Evolutionary conservation across 2,113 vertebrate species (phyloP).

Genomic region (Elgaria multicarinata): DNA sequence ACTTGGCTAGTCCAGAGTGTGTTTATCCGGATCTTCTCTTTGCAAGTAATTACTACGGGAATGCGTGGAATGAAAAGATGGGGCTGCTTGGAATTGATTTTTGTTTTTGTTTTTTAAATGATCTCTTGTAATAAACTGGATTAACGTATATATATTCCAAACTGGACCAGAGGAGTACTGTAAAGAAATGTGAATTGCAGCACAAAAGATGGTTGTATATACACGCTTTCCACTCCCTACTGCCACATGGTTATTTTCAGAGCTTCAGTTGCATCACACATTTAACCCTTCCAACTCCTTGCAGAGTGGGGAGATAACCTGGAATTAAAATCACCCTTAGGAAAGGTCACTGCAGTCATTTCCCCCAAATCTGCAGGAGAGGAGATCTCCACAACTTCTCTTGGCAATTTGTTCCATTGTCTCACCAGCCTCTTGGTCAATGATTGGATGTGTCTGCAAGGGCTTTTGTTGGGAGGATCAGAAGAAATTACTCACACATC

Average conservation of each 20-base stretch:
- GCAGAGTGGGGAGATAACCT: not conserved
- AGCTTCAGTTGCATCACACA: not conserved
- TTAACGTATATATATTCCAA: accelerated
- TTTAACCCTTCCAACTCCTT: not conserved
- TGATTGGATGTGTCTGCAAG: accelerated
- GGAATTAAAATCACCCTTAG: not conserved
- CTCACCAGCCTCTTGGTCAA: not conserved
- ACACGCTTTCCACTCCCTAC: not conserved
- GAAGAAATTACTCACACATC: too few species aligned
- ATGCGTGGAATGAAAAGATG: not conserved
- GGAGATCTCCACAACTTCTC: not conserved
- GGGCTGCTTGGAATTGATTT: not conserved
- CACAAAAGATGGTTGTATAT: not conserved
- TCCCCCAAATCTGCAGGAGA: not conserved
- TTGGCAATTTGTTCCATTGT: not conserved
- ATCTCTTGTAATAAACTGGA: not conserved
- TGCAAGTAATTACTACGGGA: not conserved
- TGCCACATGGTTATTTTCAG: not conserved
- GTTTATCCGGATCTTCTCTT: not conserved
- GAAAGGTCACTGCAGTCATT: not conserved
- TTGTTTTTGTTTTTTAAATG: not conserved
- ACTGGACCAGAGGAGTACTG: not conserved
- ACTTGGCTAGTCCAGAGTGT: accelerated
- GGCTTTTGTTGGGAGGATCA: not conserved
- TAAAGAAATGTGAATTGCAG: not conserved